Percentiles rank a stretch among this genome's conserved stretches.
Evolutionary conservation across 2,888 invertebrate genomes (phyloP).

Genomic region (Pherbina coryleti): DNA sequence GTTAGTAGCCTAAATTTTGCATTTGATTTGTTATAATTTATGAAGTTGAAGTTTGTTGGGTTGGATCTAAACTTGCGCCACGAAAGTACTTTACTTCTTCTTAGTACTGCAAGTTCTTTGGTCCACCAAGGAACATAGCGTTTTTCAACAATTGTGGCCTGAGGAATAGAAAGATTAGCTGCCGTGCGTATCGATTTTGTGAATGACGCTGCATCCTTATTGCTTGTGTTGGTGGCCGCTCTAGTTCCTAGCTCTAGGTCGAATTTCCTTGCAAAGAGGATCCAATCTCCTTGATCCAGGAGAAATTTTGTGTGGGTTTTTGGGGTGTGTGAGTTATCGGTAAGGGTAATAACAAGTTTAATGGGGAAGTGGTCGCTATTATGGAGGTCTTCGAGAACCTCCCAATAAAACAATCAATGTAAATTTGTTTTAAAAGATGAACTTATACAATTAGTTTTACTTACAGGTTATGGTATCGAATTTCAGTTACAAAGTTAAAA

Average conservation of each 20-base stretch:
- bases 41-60: not conserved
- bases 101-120: not conserved
- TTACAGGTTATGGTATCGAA: too few species aligned
- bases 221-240: not conserved
- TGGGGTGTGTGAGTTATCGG: not conserved
- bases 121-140: conserved; percentile 12
- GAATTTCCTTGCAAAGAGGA: not conserved
- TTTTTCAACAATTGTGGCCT: not conserved
- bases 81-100: not conserved
- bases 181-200: conserved; percentile 1
- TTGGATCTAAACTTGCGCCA: not conserved
- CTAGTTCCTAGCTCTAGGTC: not conserved
- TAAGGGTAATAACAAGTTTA: not conserved
- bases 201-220: conserved; percentile 7
- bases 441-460: too few species aligned
- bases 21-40: conserved; percentile 21
- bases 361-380: conserved; percentile 39
- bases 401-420: too few species aligned
- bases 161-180: conserved; percentile 12
- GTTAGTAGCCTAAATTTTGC: not conserved
- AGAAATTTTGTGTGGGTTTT: conserved; percentile 20
- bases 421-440: too few species aligned
- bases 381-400: conserved; percentile 34
- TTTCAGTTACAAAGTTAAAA: too few species aligned
- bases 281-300: conserved; percentile 13